Percentiles rank a stretch among this genome's conserved stretches.
Conservation (phyloP, 1,140 invertebrate genomes). For the Samia ricini region DNA sequence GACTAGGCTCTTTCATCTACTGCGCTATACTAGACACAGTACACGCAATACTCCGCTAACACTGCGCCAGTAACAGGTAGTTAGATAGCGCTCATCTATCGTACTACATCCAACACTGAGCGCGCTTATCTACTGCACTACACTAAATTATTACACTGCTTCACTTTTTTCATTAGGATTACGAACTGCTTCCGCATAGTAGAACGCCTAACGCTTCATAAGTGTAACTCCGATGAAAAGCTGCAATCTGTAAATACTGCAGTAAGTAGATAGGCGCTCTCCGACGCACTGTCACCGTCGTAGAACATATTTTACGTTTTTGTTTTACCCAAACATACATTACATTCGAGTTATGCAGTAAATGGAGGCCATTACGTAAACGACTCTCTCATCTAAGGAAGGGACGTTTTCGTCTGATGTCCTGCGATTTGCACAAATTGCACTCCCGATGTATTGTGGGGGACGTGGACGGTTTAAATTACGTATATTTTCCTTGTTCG, state of each 20-base stretch:
- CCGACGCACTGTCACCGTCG: background rate
- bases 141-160: too few species aligned
- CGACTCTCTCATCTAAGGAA: background rate
- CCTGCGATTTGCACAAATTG: slow-evolving; percentile 1
- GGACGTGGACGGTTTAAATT: background rate
- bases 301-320: background rate
- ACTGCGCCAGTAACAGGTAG: too few species aligned
- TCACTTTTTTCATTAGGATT: too few species aligned
- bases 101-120: too few species aligned
- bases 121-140: too few species aligned
- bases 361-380: slow-evolving; percentile 1
- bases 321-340: background rate
- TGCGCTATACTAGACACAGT: too few species aligned
- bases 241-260: background rate
- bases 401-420: background rate
- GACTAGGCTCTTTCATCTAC: too few species aligned
- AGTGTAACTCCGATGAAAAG: too few species aligned
- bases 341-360: slow-evolving; percentile 1
- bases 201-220: too few species aligned
- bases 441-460: background rate
- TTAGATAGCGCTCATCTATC: too few species aligned
- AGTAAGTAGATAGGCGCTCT: background rate
- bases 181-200: too few species aligned
- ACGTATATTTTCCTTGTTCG: background rate
- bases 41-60: too few species aligned